These are phyloP conservation scores for Apotomis capreana DNA, from an alignment of 2,888 invertebrate genomes.

Conservation along the genomic window DNA sequence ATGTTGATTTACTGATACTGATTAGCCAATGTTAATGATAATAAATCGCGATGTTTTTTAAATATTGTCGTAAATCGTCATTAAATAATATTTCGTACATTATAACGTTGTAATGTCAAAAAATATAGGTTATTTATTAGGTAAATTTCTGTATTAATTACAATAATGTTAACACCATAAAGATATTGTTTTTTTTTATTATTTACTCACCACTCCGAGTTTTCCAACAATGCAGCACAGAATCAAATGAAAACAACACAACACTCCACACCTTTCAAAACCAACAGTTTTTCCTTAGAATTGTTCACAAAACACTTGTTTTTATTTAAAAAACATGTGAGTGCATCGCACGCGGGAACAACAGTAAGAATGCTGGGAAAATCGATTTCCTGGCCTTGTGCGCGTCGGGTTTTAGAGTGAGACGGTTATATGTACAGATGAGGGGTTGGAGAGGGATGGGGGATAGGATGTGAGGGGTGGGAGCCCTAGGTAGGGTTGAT, in stretches of 20 bases:
- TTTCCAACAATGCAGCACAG: background rate
- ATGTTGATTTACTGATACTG: no score
- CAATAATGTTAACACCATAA: no score
- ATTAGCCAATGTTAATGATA: no score
- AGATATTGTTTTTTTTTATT: background rate
- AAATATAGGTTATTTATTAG: no score
- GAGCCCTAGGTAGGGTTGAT: slow-evolving; percentile 57
- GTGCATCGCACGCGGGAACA: background rate
- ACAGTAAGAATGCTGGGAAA: slow-evolving; percentile 43
- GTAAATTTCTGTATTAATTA: no score
- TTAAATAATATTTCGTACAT: no score
- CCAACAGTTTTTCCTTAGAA: background rate
- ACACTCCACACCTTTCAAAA: background rate
- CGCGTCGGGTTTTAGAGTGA: slow-evolving; percentile 40
- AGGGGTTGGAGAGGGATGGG: slow-evolving; percentile 44
- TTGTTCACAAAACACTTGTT: slow-evolving; percentile 14
- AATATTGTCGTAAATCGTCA: no score
- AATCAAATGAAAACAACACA: background rate
- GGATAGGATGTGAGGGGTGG: slow-evolving; percentile 44
- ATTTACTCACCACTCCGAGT: background rate
- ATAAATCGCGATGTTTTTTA: no score
- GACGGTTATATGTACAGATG: slow-evolving; percentile 42
- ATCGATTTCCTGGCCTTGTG: slow-evolving; percentile 58
- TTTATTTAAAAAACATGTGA: slow-evolving; percentile 33
- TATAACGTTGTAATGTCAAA: no score